Percentiles rank a stretch among this genome's conserved stretches.
phyloP scores from a whole-genome alignment of 1,140 invertebrate genomes.

The Paramacrobiotus metropolitanus region DNA sequence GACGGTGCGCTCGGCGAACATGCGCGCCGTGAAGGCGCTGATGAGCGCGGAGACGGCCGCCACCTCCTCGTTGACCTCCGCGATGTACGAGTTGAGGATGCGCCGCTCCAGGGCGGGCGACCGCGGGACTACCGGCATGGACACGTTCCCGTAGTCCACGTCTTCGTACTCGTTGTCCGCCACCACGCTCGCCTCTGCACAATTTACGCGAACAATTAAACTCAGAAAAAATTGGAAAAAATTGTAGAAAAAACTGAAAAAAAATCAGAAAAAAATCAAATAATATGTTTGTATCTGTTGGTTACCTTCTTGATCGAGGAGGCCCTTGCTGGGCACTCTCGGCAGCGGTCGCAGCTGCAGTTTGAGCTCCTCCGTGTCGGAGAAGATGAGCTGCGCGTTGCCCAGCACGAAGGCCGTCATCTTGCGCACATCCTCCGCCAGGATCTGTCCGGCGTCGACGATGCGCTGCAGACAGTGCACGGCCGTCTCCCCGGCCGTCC shows the following conservation, averaged over 20 bases:
- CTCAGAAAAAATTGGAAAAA: no score
- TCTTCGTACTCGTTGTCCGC: background rate
- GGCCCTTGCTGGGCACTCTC: background rate
- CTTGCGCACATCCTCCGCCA: constrained; percentile 1
- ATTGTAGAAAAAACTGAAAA: background rate
- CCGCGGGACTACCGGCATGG: background rate
- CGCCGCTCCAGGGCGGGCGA: background rate
- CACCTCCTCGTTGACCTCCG: background rate
- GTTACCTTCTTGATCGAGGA: no score
- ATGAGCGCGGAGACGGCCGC: background rate
- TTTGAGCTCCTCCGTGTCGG: background rate
- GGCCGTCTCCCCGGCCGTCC: background rate
- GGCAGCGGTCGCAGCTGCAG: background rate
- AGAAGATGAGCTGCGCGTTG: constrained; percentile 5
- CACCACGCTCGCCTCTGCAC: background rate
- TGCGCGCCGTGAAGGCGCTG: background rate
- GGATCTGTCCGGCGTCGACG: background rate
- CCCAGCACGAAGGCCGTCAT: constrained; percentile 3
- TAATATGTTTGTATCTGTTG: no score
- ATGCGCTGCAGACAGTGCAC: background rate
- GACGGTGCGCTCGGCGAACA: background rate
- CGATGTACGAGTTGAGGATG: background rate
- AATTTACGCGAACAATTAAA: no score
- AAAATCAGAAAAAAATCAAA: background rate
- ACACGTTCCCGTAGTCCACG: background rate